Conservation (phyloP, 1,140 invertebrate species). For the Amyelois transitella region DNA sequence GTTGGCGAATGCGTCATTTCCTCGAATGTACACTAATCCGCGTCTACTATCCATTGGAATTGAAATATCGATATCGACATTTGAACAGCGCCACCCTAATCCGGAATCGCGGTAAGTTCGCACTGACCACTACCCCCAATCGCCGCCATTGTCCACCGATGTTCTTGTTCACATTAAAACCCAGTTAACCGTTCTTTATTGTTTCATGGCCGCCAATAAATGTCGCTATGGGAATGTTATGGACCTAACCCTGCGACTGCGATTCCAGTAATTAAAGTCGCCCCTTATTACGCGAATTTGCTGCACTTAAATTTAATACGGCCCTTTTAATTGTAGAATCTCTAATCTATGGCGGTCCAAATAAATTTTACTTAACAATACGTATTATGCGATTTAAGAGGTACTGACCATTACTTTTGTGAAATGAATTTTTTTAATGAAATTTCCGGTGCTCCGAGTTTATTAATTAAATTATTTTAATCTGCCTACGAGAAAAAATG, state of each 20-base stretch:
- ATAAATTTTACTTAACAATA: conserved; percentile 17
- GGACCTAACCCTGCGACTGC: conserved; percentile 25
- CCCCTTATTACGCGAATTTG: conserved; percentile 56
- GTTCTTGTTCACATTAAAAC: conserved; percentile 70
- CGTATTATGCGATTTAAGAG: background rate
- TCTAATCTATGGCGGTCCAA: conserved; percentile 18
- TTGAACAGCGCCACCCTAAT: conserved; percentile 21
- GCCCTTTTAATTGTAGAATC: conserved; percentile 22
- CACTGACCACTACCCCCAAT: conserved; percentile 56
- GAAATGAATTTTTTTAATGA: conserved; percentile 3
- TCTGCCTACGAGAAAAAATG: background rate
- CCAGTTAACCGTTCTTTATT: conserved; percentile 72
- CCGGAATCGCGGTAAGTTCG: conserved; percentile 38
- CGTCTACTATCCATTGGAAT: background rate
- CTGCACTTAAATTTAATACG: conserved; percentile 32
- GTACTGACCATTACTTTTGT: background rate
- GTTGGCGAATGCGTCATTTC: background rate
- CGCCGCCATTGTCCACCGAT: conserved; percentile 53
- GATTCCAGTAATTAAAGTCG: conserved; percentile 54
- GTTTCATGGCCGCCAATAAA: conserved; percentile 68
- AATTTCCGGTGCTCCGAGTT: background rate
- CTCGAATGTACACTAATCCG: background rate
- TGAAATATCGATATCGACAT: conserved; percentile 23
- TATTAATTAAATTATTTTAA: background rate
- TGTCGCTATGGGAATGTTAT: conserved; percentile 60